Evolutionary conservation across 1,140 invertebrate species (phyloP).

Genomic region (Aphelenchoides fujianensis): DNA sequence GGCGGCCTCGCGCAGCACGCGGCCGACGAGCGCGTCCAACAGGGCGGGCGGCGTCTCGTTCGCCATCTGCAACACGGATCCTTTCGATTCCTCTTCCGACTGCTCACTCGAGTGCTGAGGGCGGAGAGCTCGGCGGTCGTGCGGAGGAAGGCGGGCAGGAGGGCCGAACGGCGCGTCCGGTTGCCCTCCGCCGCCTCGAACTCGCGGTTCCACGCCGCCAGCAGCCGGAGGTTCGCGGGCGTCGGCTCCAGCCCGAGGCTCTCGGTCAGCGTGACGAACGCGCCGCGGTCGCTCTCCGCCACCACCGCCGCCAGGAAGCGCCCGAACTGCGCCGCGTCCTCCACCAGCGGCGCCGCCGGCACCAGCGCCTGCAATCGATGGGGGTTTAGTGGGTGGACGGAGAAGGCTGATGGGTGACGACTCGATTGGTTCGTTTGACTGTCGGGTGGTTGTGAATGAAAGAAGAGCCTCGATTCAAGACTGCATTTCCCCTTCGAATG

Average conservation of each 20-base stretch:
- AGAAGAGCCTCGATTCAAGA: no score
- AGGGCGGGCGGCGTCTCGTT: not conserved
- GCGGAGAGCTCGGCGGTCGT: not conserved
- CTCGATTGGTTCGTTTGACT: no score
- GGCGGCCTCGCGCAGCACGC: not conserved
- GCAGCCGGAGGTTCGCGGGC: not conserved
- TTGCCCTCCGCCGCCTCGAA: not conserved
- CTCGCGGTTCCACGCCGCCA: not conserved
- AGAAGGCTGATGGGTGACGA: no score
- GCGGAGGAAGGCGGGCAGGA: not conserved
- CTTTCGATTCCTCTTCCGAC: no score
- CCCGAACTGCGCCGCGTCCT: not conserved
- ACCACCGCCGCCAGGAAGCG: not conserved
- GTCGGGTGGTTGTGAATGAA: no score
- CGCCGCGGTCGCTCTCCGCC: not conserved
- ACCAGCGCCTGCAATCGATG: no score
- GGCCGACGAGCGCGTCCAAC: not conserved
- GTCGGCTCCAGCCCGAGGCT: not conserved
- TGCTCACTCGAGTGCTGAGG: no score
- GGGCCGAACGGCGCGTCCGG: no score
- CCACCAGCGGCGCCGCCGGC: no score
- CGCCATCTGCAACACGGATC: no score
- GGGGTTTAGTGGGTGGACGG: no score
- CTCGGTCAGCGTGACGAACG: constrained; percentile 1
- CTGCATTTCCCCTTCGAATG: no score